Evolutionary conservation across 2,888 invertebrate species (phyloP).

Genomic region (Pollenia griseotomentosa): DNA sequence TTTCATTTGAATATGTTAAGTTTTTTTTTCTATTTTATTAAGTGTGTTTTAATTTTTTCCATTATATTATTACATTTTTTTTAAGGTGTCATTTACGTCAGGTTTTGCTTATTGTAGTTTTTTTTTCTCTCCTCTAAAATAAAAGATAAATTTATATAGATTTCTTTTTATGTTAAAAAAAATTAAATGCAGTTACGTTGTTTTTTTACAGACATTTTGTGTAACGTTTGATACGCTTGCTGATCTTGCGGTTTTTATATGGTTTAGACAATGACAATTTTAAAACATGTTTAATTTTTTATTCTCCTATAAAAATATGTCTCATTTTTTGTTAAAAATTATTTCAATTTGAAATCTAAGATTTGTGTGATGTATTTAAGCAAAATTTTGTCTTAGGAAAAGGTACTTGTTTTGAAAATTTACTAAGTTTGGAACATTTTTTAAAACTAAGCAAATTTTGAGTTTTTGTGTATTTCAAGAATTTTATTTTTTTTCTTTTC

Average conservation of each 20-base stretch:
- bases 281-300: conserved; percentile 32
- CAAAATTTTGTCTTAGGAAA: conserved; percentile 22
- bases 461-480: background rate
- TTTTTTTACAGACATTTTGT: conserved; percentile 63
- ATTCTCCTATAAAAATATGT: conserved; percentile 41
- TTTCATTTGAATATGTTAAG: conserved; percentile 35
- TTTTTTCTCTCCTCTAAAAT: conserved; percentile 43
- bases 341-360: conserved; percentile 77
- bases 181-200: conserved; percentile 59
- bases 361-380: conserved; percentile 78
- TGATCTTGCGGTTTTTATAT: conserved; percentile 76
- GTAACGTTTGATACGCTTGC: conserved; percentile 79
- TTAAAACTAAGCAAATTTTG: conserved; percentile 3
- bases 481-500: background rate
- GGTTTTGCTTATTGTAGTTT: conserved; percentile 47
- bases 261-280: conserved; percentile 71
- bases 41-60: conserved; percentile 35
- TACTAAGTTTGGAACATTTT: conserved; percentile 30
- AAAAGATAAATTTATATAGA: conserved; percentile 48
- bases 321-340: conserved; percentile 60
- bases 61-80: conserved; percentile 52
- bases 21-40: conserved; percentile 40
- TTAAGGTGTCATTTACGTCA: conserved; percentile 73
- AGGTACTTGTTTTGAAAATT: conserved; percentile 32
- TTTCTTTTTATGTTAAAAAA: conserved; percentile 44